phyloP scores from a whole-genome alignment of 2,888 invertebrate species.

The Acronicta aceris region DNA sequence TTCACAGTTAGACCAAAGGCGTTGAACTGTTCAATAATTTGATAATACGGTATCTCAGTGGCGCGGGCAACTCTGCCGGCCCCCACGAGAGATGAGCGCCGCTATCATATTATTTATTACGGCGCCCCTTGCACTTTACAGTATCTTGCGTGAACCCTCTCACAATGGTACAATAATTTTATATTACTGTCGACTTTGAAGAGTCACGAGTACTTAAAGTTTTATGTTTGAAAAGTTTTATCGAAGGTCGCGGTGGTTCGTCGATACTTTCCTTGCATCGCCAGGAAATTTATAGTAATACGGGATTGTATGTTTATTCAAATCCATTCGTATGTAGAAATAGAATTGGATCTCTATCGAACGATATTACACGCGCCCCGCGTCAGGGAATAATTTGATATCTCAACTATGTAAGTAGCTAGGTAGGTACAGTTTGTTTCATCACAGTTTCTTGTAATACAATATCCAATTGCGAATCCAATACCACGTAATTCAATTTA shows the following conservation, averaged over 20 bases:
- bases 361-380: background rate
- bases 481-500: slow-evolving; percentile 30
- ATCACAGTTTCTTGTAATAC: slow-evolving; percentile 11
- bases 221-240: slow-evolving; percentile 9
- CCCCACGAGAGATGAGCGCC: slow-evolving; percentile 39
- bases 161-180: slow-evolving; percentile 34
- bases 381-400: background rate
- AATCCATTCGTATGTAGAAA: background rate
- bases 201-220: slow-evolving; percentile 19
- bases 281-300: background rate
- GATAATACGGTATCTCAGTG: slow-evolving; percentile 21
- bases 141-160: slow-evolving; percentile 31
- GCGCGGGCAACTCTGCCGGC: slow-evolving; percentile 14
- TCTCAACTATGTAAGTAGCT: background rate
- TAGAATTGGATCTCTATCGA: background rate
- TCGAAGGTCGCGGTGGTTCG: background rate
- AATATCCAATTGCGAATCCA: slow-evolving; percentile 34
- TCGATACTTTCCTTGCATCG: background rate
- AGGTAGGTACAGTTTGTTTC: background rate
- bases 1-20: slow-evolving; percentile 13
- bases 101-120: slow-evolving; percentile 78
- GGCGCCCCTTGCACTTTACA: slow-evolving; percentile 50
- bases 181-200: slow-evolving; percentile 30
- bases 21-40: slow-evolving; percentile 31
- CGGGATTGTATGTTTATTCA: background rate